These are phyloP conservation scores for Rhopalosiphum nymphaeae DNA, from an alignment of 2,888 invertebrate genomes.

Conservation along the genomic window DNA sequence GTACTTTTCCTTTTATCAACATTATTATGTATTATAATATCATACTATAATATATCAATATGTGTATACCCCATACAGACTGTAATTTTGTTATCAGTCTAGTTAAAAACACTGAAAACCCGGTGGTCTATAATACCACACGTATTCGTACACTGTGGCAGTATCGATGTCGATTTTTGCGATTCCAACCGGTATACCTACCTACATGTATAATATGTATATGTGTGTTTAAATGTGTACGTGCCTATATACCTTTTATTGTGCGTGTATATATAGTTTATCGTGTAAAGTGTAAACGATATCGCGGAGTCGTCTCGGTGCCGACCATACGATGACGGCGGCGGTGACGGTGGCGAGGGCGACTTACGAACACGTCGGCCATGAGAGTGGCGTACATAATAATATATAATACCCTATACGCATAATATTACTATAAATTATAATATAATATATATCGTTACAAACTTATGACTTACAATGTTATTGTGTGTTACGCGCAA, in stretches of 20 bases:
- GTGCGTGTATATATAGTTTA: background rate
- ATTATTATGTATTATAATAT: background rate
- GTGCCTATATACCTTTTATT: constrained; percentile 2
- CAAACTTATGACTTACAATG: background rate
- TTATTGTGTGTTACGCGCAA: background rate
- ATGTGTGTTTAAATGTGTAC: background rate
- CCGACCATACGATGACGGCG: background rate
- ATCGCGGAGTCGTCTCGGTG: background rate
- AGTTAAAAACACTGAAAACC: background rate
- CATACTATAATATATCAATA: background rate
- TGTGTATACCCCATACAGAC: background rate
- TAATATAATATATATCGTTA: constrained; percentile 15
- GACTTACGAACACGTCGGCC: constrained; percentile 24
- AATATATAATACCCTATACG: background rate
- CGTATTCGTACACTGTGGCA: background rate
- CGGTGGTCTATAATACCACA: constrained; percentile 11
- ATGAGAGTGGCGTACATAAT: constrained; percentile 15
- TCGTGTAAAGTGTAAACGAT: constrained; percentile 4
- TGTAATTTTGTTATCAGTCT: background rate
- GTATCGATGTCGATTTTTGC: constrained; percentile 11
- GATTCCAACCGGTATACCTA: background rate
- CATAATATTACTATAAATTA: background rate
- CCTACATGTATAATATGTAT: background rate
- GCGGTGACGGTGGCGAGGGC: background rate
- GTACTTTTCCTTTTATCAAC: background rate